Evolutionary conservation across 2,888 invertebrate species (phyloP).

Genomic region (Chloroclystis v-ata): DNA sequence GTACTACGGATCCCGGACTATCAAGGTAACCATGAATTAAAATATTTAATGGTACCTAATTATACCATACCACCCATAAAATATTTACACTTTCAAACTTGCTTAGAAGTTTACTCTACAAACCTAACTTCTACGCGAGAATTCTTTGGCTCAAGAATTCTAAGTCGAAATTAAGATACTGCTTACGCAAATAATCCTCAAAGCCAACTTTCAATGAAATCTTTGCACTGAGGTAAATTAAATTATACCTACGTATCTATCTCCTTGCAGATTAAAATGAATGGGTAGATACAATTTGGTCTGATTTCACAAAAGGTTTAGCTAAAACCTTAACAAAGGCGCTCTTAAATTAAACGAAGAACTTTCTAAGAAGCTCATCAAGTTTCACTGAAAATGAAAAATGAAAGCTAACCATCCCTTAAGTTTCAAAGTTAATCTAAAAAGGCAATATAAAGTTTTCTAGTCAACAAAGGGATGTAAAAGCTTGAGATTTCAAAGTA

Average conservation of each 20-base stretch:
- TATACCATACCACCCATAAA: too few species aligned
- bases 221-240: neutral
- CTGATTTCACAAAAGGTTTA: constrained; percentile 9
- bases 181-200: neutral
- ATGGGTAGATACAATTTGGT: neutral
- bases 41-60: too few species aligned
- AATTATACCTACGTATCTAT: neutral
- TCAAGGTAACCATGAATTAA: too few species aligned
- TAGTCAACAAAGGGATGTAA: constrained; percentile 10
- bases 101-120: too few species aligned
- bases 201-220: neutral
- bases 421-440: constrained; percentile 81
- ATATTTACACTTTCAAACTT: too few species aligned
- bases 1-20: too few species aligned
- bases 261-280: neutral
- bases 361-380: constrained; percentile 1
- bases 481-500: constrained; percentile 10
- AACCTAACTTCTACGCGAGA: too few species aligned
- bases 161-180: too few species aligned
- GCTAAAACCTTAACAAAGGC: neutral
- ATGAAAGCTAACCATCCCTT: neutral
- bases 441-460: constrained; percentile 13
- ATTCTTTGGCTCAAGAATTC: too few species aligned
- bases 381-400: neutral
- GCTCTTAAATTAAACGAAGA: neutral